Evolutionary conservation across 2,113 vertebrate species (phyloP).

Genomic region (Glaucidium brasilianum): DNA sequence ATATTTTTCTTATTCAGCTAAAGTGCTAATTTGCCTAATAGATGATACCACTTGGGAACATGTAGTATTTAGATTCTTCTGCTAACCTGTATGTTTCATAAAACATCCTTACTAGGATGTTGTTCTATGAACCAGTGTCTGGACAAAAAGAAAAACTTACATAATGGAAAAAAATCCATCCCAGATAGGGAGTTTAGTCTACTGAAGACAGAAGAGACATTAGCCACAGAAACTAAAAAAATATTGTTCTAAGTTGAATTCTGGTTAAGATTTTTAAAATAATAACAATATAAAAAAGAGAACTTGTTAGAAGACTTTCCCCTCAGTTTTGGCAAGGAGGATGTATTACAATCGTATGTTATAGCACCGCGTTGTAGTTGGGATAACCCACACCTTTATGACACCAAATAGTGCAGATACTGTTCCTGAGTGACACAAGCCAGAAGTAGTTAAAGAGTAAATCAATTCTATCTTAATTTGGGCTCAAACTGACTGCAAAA

Average conservation of each 20-base stretch:
- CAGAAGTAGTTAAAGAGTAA: background rate
- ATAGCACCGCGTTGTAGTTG: accelerated
- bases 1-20: background rate
- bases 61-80: background rate
- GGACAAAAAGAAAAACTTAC: background rate
- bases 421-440: background rate
- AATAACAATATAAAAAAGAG: background rate
- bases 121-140: background rate
- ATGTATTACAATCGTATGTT: background rate
- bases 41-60: background rate
- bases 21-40: background rate
- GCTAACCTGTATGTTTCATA: background rate
- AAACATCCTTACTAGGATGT: background rate
- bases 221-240: background rate
- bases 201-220: background rate
- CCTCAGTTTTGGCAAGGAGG: background rate
- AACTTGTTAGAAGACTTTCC: background rate
- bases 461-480: background rate
- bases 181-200: background rate
- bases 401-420: background rate
- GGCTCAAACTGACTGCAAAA: background rate
- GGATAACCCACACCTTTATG: background rate
- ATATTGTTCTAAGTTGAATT: background rate
- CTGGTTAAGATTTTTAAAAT: background rate
- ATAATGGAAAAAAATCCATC: background rate